Evolutionary conservation across 2,888 invertebrate genomes (phyloP).

Genomic region (Rhagonycha lutea): DNA sequence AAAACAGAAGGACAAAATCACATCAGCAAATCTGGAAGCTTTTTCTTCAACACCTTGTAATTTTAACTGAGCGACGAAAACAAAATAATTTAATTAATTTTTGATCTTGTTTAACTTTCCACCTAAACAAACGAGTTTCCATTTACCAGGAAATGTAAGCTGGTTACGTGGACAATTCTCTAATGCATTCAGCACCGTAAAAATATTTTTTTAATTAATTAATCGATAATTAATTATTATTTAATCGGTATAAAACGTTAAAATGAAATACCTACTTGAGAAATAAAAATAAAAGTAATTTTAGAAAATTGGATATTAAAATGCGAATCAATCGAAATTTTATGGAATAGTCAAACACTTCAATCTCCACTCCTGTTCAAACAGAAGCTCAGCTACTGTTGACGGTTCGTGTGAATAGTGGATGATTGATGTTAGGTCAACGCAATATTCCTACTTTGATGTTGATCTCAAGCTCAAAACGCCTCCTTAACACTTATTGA

Average conservation of each 20-base stretch:
- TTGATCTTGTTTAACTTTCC: not conserved
- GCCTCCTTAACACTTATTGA: conserved; percentile 26
- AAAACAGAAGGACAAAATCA: not conserved
- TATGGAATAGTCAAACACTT: conserved; percentile 23
- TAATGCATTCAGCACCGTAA: not conserved
- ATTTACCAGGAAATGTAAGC: not conserved
- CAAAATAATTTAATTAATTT: not conserved
- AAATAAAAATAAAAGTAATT: not conserved
- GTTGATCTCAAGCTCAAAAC: conserved; percentile 24
- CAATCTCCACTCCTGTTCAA: conserved; percentile 19
- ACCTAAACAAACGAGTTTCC: not conserved
- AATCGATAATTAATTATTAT: not conserved
- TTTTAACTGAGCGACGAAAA: not conserved
- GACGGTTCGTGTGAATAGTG: conserved; percentile 27
- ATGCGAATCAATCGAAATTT: conserved; percentile 16
- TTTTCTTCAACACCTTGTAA: not conserved
- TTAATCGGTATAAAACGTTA: not conserved
- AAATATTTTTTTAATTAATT: not conserved
- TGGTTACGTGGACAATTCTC: not conserved
- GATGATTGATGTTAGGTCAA: conserved; percentile 31
- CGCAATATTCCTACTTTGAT: conserved; percentile 22
- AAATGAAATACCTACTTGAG: too few species aligned
- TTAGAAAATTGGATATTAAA: conserved; percentile 13
- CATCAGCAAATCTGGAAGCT: not conserved
- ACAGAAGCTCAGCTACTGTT: conserved; percentile 20